phyloP scores from a whole-genome alignment of 2,113 vertebrate genomes.

The Natator depressus region DNA sequence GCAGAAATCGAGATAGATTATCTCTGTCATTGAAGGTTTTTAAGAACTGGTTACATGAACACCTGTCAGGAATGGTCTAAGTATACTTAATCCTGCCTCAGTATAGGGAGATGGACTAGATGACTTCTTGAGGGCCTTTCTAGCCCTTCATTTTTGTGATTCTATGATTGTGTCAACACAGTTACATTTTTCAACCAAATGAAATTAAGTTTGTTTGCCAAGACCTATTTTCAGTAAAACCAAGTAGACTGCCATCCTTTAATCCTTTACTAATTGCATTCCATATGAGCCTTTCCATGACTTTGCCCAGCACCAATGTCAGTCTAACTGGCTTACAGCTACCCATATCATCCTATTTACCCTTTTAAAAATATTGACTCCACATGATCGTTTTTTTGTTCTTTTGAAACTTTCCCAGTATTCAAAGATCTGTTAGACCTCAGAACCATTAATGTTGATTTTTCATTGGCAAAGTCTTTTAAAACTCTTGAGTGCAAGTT shows the following conservation, averaged over 20 bases:
- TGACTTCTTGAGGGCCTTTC: neutral
- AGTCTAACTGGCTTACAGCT: neutral
- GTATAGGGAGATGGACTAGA: neutral
- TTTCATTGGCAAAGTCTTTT: neutral
- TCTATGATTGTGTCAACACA: neutral
- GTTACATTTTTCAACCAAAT: neutral
- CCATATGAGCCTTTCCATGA: neutral
- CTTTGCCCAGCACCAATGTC: neutral
- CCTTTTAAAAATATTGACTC: neutral
- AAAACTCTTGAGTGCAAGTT: neutral
- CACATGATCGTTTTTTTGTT: neutral
- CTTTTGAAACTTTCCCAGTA: neutral
- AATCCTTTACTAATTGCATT: neutral
- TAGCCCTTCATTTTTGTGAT: neutral
- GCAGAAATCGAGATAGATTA: neutral
- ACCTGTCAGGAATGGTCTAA: neutral
- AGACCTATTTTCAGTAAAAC: neutral
- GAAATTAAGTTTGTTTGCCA: neutral
- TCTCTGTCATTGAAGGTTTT: neutral
- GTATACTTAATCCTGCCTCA: neutral
- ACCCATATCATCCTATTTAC: neutral
- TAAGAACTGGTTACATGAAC: neutral
- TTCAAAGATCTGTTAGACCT: neutral
- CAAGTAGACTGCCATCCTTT: neutral
- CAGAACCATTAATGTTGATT: neutral